These are phyloP conservation scores for Acanthurus leucopareius DNA, from an alignment of 2,797 vertebrate genomes.

Conservation along the genomic window DNA sequence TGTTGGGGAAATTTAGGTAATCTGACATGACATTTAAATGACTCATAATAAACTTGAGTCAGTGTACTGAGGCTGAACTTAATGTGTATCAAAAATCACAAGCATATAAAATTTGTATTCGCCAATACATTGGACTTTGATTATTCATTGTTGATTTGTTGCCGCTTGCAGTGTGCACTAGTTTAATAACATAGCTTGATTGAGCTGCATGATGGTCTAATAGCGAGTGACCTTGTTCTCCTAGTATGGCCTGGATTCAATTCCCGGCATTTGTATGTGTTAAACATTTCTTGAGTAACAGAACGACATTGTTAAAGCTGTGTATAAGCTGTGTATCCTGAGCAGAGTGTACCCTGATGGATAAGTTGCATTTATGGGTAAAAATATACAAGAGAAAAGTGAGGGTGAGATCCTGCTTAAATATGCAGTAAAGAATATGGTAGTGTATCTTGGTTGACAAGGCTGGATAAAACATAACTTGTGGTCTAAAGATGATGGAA, in stretches of 20 bases:
- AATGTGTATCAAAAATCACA: background rate
- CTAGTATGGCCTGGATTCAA: background rate
- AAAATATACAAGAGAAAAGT: background rate
- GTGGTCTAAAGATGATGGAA: slow-evolving; percentile 12
- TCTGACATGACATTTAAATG: slow-evolving; percentile 13
- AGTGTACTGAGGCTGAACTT: background rate
- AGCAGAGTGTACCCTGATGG: background rate
- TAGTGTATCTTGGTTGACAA: slow-evolving; percentile 16
- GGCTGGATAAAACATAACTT: slow-evolving; percentile 12
- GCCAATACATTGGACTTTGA: background rate
- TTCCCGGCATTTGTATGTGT: slow-evolving; percentile 19
- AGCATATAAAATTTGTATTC: background rate
- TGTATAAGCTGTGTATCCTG: background rate
- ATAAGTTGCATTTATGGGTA: background rate
- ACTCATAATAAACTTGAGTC: slow-evolving; percentile 2
- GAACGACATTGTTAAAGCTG: background rate
- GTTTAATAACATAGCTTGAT: background rate
- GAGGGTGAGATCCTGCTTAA: background rate
- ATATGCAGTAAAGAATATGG: background rate
- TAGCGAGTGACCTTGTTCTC: slow-evolving; percentile 3
- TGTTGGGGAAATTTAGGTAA: background rate
- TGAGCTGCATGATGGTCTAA: background rate
- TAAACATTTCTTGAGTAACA: slow-evolving; percentile 16
- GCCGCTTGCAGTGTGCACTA: background rate
- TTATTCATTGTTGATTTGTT: background rate